Base-by-base conservation (phyloP, 2,888 invertebrate species). In the Parnassius glacialis region DNA sequence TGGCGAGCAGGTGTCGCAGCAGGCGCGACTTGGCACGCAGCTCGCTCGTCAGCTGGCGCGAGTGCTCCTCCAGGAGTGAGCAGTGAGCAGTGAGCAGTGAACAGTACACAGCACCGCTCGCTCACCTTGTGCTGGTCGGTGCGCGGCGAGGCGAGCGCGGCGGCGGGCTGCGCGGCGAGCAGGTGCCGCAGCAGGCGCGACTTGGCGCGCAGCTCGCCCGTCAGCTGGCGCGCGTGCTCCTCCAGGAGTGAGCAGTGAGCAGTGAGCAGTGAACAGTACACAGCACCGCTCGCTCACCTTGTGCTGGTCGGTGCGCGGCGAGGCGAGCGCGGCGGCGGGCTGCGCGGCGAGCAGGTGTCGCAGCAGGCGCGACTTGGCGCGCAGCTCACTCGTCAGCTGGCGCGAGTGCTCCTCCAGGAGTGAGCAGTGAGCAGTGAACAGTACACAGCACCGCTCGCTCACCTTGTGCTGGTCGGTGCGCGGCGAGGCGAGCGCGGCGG, bases 41-140 rank as follows among this genome's bases (percentile, higher is more conserved):
- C 80, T 98, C 98, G 12, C 93, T 92, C 0, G 97, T 94, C 67
- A 99, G 92, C 62, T 96, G 96, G 44, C 94, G 93, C 2, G 96
- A 94, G 83, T 99, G 98, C 78, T 99, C 99, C 82, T 99, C 97
- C 12, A 99, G 92, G 83, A 99, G 99, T 80, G 99, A 99, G 61
- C 98, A 94, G 73, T n/a, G n/a, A n/a, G n/a, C n/a, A n/a, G n/a
- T n/a, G n/a, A n/a, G n/a, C n/a, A n/a, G n/a, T 98, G 97, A 20
- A 20, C 45, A 45, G 12, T 13, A 12, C 12, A 11, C 44, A 11
- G 44, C 44, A 12, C 3, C 12, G 5, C 16, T 11, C 51, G n/a
- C 42, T 53, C 53, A 96, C 96, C 95, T 97, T 97, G 78, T 96
- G 95, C 56, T 92, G 92, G 79, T 97, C 98, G 80, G 95, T 94